phyloP scores from a whole-genome alignment of 2,888 invertebrate genomes.

The Seira sanloemensis region DNA sequence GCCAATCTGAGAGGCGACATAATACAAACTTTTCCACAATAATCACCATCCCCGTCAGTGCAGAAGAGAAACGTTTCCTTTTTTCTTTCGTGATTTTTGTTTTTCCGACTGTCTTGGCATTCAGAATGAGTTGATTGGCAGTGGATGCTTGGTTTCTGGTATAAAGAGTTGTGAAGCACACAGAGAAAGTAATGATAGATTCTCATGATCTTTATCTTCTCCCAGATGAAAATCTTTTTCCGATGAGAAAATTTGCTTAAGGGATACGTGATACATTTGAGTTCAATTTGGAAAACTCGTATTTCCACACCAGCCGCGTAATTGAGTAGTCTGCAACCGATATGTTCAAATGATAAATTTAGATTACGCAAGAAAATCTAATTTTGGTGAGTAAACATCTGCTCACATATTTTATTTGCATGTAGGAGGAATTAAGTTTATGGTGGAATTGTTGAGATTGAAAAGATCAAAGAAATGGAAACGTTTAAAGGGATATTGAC shows the following conservation, averaged over 20 bases:
- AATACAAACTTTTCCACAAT: conserved; percentile 49
- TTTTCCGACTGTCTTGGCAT: neutral
- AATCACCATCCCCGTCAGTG: conserved; percentile 42
- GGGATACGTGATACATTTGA: too few relatives aligned
- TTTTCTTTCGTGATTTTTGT: neutral
- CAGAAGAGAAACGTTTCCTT: conserved; percentile 7
- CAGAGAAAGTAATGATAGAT: too few relatives aligned
- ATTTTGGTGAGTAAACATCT: conserved; percentile 53
- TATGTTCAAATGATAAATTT: neutral
- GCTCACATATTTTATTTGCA: too few relatives aligned
- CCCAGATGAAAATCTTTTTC: neutral
- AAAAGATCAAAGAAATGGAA: conserved; percentile 34
- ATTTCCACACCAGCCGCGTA: too few relatives aligned
- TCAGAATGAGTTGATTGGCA: too few relatives aligned
- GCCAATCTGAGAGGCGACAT: too few relatives aligned
- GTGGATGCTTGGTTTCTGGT: too few relatives aligned
- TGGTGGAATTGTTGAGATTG: conserved; percentile 30
- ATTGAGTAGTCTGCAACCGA: too few relatives aligned
- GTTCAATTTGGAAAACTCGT: too few relatives aligned
- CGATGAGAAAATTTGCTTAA: neutral
- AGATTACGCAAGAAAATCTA: conserved; percentile 27
- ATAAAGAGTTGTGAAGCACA: too few relatives aligned
- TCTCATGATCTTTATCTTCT: too few relatives aligned
- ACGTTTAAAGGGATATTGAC: neutral
- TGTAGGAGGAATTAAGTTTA: conserved; percentile 52